A percentile compares a stretch with the other conserved stretches of the same genome.
Conservation (phyloP, 1,140 invertebrate genomes). For the Hyphantria cunea region DNA sequence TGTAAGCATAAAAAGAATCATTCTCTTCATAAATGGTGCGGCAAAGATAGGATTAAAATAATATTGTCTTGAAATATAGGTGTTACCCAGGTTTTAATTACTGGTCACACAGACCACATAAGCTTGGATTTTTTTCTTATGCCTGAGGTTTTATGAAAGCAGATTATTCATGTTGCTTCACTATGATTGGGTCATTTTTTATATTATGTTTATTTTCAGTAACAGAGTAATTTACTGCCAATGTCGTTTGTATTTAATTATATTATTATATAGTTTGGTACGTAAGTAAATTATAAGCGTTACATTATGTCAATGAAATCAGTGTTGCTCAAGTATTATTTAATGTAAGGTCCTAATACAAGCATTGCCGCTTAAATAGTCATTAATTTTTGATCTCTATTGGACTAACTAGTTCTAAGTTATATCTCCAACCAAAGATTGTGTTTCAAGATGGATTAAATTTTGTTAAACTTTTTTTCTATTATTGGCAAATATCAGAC, state of each 20-base stretch:
- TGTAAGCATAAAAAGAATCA: too few relatives aligned
- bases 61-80: too few relatives aligned
- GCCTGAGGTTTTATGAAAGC: too few relatives aligned
- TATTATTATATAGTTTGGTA: neutral
- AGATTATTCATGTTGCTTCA: too few relatives aligned
- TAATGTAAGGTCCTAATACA: constrained; percentile 26
- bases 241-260: constrained; percentile 17
- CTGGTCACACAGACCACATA: too few relatives aligned
- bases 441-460: constrained; percentile 40
- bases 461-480: constrained; percentile 11
- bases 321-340: constrained; percentile 49
- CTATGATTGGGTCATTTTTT: too few relatives aligned
- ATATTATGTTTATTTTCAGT: too few relatives aligned
- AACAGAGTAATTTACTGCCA: constrained; percentile 22
- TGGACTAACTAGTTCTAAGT: constrained; percentile 48
- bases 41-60: too few relatives aligned
- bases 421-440: constrained; percentile 51
- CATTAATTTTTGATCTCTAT: constrained; percentile 55
- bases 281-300: constrained; percentile 35
- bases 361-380: constrained; percentile 30
- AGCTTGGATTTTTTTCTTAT: too few relatives aligned
- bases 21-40: too few relatives aligned
- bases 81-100: too few relatives aligned
- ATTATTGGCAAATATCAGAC: neutral
- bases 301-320: constrained; percentile 21